Conservation (phyloP, 1,140 invertebrate species). For the Drosophila lini region DNA sequence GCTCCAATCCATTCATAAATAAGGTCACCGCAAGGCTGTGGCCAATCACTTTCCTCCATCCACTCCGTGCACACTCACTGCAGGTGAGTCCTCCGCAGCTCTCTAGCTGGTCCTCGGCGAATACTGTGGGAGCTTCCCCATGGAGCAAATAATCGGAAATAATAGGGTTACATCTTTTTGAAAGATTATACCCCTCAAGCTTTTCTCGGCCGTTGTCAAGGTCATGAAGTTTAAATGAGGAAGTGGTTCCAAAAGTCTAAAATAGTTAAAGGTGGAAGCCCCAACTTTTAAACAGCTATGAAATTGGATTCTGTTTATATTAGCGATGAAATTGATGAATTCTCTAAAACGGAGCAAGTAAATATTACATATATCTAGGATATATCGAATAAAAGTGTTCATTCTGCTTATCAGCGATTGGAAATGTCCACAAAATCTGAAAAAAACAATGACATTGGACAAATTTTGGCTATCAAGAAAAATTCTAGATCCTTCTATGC, state of each 20-base stretch:
- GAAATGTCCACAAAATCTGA: background rate
- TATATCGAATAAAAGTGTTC: background rate
- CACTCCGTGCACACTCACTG: constrained; percentile 4
- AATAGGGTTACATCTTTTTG: too few relatives aligned
- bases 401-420: background rate
- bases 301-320: background rate
- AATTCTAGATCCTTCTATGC: too few relatives aligned
- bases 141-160: background rate
- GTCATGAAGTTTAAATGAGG: background rate
- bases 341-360: background rate
- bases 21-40: constrained; percentile 33
- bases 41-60: constrained; percentile 8
- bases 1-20: constrained; percentile 9
- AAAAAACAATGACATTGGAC: background rate
- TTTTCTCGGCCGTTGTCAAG: background rate
- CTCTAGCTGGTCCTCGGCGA: background rate
- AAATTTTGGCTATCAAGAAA: background rate
- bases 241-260: too few relatives aligned
- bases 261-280: background rate
- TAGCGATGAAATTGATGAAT: background rate
- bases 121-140: background rate
- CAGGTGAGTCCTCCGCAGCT: constrained; percentile 13
- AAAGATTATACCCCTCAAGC: background rate
- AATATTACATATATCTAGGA: background rate
- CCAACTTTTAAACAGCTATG: background rate